Evolutionary conservation across 2,113 vertebrate genomes (phyloP), one percentile per base, ranked within the genome.

Genomic region (Chaetura pelagica): DNA sequence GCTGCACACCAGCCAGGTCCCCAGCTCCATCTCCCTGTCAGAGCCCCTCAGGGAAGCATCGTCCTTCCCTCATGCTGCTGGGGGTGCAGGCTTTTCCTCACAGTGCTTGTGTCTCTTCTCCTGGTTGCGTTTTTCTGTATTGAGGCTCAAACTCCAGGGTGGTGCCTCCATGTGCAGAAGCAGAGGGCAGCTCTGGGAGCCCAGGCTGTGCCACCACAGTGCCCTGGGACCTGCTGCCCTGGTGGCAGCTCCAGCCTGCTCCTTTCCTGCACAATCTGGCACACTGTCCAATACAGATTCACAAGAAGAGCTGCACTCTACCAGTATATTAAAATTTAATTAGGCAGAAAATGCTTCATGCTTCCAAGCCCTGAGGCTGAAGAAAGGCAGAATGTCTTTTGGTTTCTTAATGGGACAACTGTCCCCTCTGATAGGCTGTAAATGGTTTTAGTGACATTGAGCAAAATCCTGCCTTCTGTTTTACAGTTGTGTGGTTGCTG

Each of bases 291-390:
- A 7, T 12, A 32, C 54, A 55, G 82, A 72, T 29, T 63, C 94
- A 18, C 49, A 29, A 55, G 83, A 78, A 89, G 73, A 84, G 72
- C 83, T 64, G 52, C 32, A 26, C 35, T 80, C 79, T 92, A 92
- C 83, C 90, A 77, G 82, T 94, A 59, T 93, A 90, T 95, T 96
- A 96, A 96, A 87, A 94, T 92, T 93, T 96, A 96, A 96, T 96
- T 94, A 93, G 87, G 90, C 92, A 88, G 75, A 78, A 90, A 92
- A 95, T 84, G 79, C 64, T 90, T 80, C 85, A 68, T 91, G 57
- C 88, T 94, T 94, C 88, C 82, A 74, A 83, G 87, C 90, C 96
- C 87, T 3, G 61, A 94, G 94, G 96, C 93, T 92, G 92, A 57
- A 83, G 93, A 90, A 92, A 90, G 81, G 38, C 84, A 75, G 72